Conservation (phyloP, 2,113 vertebrate genomes). For the Plestiodon gilberti region DNA sequence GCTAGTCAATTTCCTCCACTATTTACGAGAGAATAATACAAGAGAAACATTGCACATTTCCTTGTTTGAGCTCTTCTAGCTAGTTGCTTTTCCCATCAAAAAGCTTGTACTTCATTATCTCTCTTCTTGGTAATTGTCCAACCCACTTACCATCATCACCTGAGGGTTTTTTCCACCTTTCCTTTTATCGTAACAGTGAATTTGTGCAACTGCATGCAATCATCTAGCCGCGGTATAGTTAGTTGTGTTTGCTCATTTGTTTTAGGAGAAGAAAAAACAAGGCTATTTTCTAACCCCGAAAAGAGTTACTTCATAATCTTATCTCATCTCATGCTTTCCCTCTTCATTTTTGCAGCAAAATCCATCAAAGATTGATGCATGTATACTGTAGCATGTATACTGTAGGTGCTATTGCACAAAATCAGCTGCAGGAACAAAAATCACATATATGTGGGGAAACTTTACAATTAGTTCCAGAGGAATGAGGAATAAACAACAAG, state of each 20-base stretch:
- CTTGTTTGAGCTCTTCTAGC: background rate
- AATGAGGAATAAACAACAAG: background rate
- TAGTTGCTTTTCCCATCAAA: background rate
- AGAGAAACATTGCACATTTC: background rate
- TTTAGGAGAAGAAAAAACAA: background rate
- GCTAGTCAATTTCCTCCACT: too few relatives aligned
- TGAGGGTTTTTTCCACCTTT: background rate
- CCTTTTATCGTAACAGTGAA: background rate
- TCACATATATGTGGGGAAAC: background rate
- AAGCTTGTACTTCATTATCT: background rate
- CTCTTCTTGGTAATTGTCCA: background rate
- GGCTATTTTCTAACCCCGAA: background rate
- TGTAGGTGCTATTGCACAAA: background rate
- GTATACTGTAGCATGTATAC: too few relatives aligned
- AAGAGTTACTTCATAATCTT: background rate
- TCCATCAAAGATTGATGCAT: too few relatives aligned
- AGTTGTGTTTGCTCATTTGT: background rate
- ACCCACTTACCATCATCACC: too few relatives aligned
- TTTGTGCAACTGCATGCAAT: background rate
- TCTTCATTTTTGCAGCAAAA: background rate
- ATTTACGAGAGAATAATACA: too few relatives aligned
- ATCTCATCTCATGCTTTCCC: background rate
- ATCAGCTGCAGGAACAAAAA: background rate
- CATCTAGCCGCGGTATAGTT: background rate
- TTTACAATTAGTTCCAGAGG: background rate